Evolutionary conservation across 2,113 vertebrate genomes (phyloP).

Genomic region (Penelope pileata): DNA sequence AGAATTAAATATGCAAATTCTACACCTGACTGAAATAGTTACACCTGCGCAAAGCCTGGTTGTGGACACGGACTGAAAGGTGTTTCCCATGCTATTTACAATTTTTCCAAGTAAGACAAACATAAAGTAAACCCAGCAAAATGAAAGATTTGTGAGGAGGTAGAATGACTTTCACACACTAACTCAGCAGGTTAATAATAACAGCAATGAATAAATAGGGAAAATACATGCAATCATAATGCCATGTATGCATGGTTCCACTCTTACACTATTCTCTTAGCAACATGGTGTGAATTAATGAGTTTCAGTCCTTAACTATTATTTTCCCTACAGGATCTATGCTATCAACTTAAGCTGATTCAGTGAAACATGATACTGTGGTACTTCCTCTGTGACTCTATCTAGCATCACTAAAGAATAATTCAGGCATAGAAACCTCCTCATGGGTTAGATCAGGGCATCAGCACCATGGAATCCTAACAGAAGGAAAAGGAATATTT

Average conservation of each 20-base stretch:
- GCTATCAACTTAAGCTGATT: background rate
- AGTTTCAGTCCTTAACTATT: conserved; percentile 4
- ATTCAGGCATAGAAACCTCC: background rate
- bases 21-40: background rate
- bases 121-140: background rate
- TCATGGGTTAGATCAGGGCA: background rate
- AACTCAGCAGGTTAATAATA: background rate
- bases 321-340: background rate
- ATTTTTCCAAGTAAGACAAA: background rate
- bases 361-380: background rate
- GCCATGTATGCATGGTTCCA: background rate
- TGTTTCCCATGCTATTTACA: background rate
- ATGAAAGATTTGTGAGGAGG: background rate
- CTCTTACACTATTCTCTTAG: background rate
- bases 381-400: background rate
- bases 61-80: background rate
- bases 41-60: background rate
- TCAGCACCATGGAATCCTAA: background rate
- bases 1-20: background rate
- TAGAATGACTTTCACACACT: background rate
- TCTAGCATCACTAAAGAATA: background rate
- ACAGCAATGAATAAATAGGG: background rate
- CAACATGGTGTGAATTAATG: background rate
- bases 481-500: background rate
- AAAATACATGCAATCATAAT: background rate